Conservation (phyloP, 64 coral and sea anemone species). For the Porites lutea region DNA sequence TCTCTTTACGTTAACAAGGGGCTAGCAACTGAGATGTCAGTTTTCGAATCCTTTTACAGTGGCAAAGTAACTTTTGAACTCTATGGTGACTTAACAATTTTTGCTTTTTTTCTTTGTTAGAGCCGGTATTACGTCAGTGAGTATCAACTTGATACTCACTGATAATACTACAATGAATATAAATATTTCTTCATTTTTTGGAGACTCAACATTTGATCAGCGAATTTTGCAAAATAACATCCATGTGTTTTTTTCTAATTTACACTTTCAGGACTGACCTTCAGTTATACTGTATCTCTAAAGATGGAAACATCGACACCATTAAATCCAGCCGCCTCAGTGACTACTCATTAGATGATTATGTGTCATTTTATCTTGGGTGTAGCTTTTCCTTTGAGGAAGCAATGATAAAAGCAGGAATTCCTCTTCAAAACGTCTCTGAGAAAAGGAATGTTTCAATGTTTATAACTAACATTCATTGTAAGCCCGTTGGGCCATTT, state of each 20-base stretch:
- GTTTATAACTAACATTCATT: slow-evolving; percentile 66
- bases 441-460: slow-evolving; percentile 47
- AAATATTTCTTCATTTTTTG: no score
- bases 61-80: no score
- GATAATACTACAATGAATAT: no score
- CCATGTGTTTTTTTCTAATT: not conserved
- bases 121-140: no score
- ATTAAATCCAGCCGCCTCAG: slow-evolving; percentile 22
- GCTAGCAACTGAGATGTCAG: no score
- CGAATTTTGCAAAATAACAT: not conserved
- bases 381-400: slow-evolving; percentile 90
- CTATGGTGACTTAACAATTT: no score
- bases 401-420: slow-evolving; percentile 59
- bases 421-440: slow-evolving; percentile 52
- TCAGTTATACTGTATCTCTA: slow-evolving; percentile 40
- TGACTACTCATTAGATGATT: slow-evolving; percentile 63
- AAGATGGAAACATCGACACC: slow-evolving; percentile 18
- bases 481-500: slow-evolving; percentile 53
- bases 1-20: no score
- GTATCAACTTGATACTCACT: no score
- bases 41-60: no score
- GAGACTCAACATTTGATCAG: no score
- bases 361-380: slow-evolving; percentile 85
- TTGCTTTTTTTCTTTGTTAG: no score
- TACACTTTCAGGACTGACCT: slow-evolving; percentile 70